These are phyloP conservation scores for Acestrorhynchus altus DNA, from an alignment of 2,797 vertebrate genomes.

Conservation along the genomic window DNA sequence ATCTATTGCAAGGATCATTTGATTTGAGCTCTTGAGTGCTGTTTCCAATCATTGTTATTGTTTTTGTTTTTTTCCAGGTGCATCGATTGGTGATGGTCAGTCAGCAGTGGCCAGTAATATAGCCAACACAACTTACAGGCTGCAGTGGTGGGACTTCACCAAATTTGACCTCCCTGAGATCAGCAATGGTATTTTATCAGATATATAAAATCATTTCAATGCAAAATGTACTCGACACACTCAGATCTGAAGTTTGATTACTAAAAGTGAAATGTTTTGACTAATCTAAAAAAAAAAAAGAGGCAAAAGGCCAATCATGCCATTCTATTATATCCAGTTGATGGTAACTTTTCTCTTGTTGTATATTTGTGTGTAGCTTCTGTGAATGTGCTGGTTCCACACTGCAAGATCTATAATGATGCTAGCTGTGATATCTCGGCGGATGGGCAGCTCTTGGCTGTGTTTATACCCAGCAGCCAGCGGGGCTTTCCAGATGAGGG, in stretches of 20 bases:
- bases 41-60: background rate
- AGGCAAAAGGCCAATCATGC: background rate
- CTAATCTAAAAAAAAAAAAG: too few relatives aligned
- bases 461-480: conserved; percentile 98
- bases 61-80: conserved; percentile 76
- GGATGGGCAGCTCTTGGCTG: conserved; percentile 94
- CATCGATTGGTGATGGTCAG: conserved; percentile 97
- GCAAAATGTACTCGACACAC: background rate
- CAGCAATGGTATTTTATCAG: conserved; percentile 88
- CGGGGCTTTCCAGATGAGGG: conserved; percentile 97
- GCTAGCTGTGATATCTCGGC: conserved; percentile 98
- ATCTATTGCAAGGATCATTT: background rate
- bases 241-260: background rate
- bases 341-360: background rate
- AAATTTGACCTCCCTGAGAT: conserved; percentile 98
- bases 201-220: background rate
- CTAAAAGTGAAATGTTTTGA: background rate
- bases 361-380: conserved; percentile 79
- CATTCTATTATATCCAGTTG: background rate
- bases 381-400: conserved; percentile 95
- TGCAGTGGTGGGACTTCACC: conserved; percentile 99
- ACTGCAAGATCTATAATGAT: conserved; percentile 99
- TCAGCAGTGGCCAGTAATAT: conserved; percentile 99
- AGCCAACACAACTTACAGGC: conserved; percentile 96
- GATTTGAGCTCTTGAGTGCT: background rate